Base-by-base conservation (phyloP, 2,888 invertebrate genomes). In the Phragmatobia fuliginosa region DNA sequence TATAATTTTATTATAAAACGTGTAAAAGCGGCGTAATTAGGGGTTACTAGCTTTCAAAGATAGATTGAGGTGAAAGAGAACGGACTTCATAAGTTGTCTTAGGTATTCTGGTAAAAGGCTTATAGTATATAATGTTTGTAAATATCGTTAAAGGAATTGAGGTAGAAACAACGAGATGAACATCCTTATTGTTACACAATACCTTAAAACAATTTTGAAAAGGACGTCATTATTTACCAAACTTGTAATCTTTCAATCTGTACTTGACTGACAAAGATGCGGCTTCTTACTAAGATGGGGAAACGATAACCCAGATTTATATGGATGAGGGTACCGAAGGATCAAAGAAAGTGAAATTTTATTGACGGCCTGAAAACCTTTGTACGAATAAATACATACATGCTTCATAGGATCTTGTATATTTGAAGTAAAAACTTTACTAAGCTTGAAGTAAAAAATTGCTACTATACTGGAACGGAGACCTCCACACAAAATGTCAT, bases 261-360 rank as follows among this genome's bases (percentile, higher is more conserved):
- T 70, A 32, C 65, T 71, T 28, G 59, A 71, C 63, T 59, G 63
- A 65, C 21, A 70, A 45, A 72, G 70, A 70, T 64, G 70, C 60
- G 63, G 61, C 58, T 71, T 61, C 66, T 38, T 31, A 49, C 28
- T 52, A 33, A 72, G 71, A 81, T 79, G 66, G 71, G 69, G 60
- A 74, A 79, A 79, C 63, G 80, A 80, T 80, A 79, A 52, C 70
- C 70, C 66, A 77, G 80, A 73, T 79, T 75, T 72, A 74, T 79
- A 77, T 65, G 72, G 74, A 65, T 56, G 65, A 68, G 71, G 74
- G 74, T 74, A 61, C 25, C 36, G 16, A 11, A 71, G 74, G 74
- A 75, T 79, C 81, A 77, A 73, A 74, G 79, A 74, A 79, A 80
- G 80, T 80, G 81, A 80, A 79, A 75, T 72, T 79, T 80, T 80